Evolutionary conservation across 2,888 invertebrate genomes (phyloP), one percentile per base, ranked within the genome.

Genomic region (Morpho deidamia): DNA sequence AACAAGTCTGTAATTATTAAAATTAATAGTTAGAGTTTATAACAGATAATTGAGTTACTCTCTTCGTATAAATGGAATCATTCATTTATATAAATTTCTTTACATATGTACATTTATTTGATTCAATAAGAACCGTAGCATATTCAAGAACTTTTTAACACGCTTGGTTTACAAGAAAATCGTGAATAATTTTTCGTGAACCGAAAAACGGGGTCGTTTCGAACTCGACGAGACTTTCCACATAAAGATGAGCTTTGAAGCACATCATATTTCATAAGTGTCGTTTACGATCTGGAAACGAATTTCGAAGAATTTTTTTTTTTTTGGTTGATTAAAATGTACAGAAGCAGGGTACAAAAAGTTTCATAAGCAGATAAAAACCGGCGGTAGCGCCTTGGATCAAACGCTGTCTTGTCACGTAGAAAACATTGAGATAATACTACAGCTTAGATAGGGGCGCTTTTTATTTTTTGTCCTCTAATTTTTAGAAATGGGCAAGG

Each of bases 241-340:
- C 50, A 56, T 61, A 61, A 51, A 55, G 57, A 53, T 48, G 50
- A 58, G 51, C 51, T 51, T 55, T 53, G 45, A 56, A 58, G 53
- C 59, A 41, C 53, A 58, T 58, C 68, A 69, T 78, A 78, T 70
- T 75, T 79, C 72, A 79, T 72, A 75, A 75, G 67, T 51, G 70
- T 72, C 74, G 66, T 82, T 82, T 77, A 83, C 72, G 77, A 82
- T 74, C 72, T 73, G 73, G 72, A 74, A 76, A 83, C 77, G 68
- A 80, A 83, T 79, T 86, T 84, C 83, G 76, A 64, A 75, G 83
- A 84, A 86, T 70, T 69, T 69, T 58, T 61, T 60, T 60, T 74
- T 76, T 79, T 80, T 75, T 72, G 69, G 61, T 79, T 84, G 78
- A 84, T 88, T 85, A 85, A 86, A 83, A 88, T 88, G 85, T 84